phyloP scores from a whole-genome alignment of 2,797 vertebrate species.

The Hypotaenidia philippensis region DNA sequence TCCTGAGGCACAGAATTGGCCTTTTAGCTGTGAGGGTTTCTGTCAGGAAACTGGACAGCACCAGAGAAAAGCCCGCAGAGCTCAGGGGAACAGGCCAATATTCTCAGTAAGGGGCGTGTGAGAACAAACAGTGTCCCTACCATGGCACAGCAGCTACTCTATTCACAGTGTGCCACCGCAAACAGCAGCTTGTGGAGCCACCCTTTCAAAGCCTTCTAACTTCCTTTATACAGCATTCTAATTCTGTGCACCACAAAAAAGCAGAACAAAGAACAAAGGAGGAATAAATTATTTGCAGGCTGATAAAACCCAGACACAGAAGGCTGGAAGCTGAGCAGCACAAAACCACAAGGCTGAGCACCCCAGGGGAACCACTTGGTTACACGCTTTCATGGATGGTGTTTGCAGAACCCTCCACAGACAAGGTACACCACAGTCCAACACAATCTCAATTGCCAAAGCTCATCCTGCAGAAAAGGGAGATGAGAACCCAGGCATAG shows the following conservation, averaged over 20 bases:
- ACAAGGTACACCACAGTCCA: not conserved
- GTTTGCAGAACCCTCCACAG: not conserved
- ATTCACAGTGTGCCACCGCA: not conserved
- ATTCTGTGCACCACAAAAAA: not conserved
- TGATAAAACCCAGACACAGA: not conserved
- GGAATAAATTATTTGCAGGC: not conserved
- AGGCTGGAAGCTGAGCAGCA: not conserved
- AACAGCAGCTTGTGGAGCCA: not conserved
- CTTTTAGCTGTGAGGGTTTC: not conserved
- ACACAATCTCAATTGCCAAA: not conserved
- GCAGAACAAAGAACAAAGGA: not conserved
- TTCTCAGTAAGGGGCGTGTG: not conserved
- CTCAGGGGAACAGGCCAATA: not conserved
- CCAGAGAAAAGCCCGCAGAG: not conserved
- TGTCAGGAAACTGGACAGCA: not conserved
- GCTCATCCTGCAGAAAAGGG: not conserved
- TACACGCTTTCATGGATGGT: accelerated
- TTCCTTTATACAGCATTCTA: not conserved
- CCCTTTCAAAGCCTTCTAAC: not conserved
- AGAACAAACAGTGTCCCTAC: not conserved
- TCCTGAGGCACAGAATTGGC: not conserved
- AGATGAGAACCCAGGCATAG: not conserved
- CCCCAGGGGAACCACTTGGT: not conserved
- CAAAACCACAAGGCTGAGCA: accelerated
- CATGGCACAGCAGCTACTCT: not conserved